phyloP scores from a whole-genome alignment of 2,113 vertebrate genomes.

The Nycticryphes semicollaris region DNA sequence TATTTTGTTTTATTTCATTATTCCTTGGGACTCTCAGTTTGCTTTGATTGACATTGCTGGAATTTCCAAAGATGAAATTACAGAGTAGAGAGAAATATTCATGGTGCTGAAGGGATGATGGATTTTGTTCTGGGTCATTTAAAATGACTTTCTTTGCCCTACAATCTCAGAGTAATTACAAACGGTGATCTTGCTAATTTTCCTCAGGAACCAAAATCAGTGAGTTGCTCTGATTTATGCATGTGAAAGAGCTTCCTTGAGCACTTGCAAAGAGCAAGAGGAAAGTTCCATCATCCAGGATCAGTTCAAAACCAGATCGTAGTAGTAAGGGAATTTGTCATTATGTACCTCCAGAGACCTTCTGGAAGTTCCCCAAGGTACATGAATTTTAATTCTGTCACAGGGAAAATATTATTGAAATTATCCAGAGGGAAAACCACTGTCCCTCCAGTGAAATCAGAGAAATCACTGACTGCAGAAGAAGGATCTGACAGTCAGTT shows the following conservation, averaged over 20 bases:
- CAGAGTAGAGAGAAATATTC: background rate
- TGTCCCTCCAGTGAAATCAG: background rate
- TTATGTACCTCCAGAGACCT: background rate
- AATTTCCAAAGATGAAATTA: slow-evolving; percentile 31
- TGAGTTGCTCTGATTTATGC: background rate
- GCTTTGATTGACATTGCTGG: background rate
- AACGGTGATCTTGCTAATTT: background rate
- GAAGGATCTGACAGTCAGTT: background rate
- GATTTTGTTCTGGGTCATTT: slow-evolving; percentile 8
- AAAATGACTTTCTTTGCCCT: background rate
- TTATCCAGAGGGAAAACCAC: background rate
- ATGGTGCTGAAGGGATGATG: background rate
- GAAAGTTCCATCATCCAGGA: background rate
- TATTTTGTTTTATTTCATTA: slow-evolving; percentile 6
- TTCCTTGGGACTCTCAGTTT: background rate
- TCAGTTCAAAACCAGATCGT: background rate
- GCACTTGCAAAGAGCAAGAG: background rate
- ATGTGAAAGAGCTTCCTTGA: background rate
- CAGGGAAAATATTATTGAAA: background rate
- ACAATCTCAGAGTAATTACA: background rate
- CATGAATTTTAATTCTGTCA: background rate
- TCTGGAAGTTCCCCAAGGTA: background rate
- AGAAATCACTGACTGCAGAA: background rate
- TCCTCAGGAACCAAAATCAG: background rate
- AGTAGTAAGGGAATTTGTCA: background rate